Evolutionary conservation across 2,888 invertebrate species (phyloP).

Genomic region (Apodemia duryi): DNA sequence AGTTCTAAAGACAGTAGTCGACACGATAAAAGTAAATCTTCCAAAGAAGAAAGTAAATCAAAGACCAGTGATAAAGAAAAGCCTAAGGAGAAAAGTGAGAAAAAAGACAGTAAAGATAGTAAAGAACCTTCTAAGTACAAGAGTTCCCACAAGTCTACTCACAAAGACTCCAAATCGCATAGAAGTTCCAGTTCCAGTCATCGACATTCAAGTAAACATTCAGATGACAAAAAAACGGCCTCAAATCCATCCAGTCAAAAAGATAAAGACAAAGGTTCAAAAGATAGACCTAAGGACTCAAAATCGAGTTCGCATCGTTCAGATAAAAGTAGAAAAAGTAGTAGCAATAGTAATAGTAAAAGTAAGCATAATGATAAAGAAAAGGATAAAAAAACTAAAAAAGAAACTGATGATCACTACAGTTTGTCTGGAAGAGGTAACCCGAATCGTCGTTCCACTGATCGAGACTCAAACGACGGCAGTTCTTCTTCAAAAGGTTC

Average conservation of each 20-base stretch:
- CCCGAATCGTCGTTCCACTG: constrained; percentile 85
- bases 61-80: constrained; percentile 56
- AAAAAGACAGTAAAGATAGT: constrained; percentile 58
- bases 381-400: constrained; percentile 68
- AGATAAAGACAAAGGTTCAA: constrained; percentile 57
- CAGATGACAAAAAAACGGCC: constrained; percentile 57
- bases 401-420: constrained; percentile 85
- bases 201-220: constrained; percentile 55
- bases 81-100: constrained; percentile 55
- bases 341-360: constrained; percentile 37
- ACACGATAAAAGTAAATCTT: constrained; percentile 53
- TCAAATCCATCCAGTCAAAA: constrained; percentile 45
- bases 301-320: constrained; percentile 61
- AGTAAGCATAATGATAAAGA: constrained; percentile 64
- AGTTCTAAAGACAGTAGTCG: constrained; percentile 58
- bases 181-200: constrained; percentile 36
- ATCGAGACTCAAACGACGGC: constrained; percentile 89
- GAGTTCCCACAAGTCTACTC: constrained; percentile 42
- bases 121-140: constrained; percentile 63
- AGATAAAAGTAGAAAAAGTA: constrained; percentile 64
- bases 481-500: constrained; percentile 73
- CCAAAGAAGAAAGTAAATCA: constrained; percentile 59
- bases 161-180: constrained; percentile 51
- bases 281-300: constrained; percentile 52
- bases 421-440: constrained; percentile 82